phyloP scores from a whole-genome alignment of 2,113 vertebrate genomes.

The Oceanites oceanicus region DNA sequence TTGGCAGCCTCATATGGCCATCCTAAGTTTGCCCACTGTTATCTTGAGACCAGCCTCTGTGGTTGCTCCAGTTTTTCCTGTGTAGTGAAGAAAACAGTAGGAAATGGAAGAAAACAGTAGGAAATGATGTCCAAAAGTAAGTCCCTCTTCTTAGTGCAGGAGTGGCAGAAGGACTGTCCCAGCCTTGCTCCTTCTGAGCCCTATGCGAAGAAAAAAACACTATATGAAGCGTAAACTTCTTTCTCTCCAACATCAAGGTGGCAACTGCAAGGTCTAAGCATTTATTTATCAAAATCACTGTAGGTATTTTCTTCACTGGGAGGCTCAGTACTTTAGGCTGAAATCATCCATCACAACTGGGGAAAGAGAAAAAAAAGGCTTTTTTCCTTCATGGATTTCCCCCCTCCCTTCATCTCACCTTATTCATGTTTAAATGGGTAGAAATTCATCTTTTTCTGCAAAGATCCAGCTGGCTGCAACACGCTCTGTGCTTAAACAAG shows the following conservation, averaged over 20 bases:
- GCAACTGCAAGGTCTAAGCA: conserved; percentile 35
- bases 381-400: conserved; percentile 54
- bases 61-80: neutral
- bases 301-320: conserved; percentile 32
- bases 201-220: neutral
- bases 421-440: conserved; percentile 49
- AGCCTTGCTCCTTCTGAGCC: neutral
- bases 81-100: neutral
- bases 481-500: neutral
- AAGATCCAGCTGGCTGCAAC: conserved; percentile 19
- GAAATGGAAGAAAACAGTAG: neutral
- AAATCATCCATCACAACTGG: conserved; percentile 47
- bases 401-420: neutral
- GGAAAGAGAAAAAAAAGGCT: neutral
- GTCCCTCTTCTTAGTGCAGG: neutral
- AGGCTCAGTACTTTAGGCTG: conserved; percentile 18
- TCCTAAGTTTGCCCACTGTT: neutral
- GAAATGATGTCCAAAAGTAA: neutral
- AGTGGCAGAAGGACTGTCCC: neutral
- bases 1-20: neutral
- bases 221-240: neutral
- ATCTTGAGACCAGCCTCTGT: neutral
- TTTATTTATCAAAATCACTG: conserved; percentile 58
- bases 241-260: neutral
- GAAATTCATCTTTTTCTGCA: conserved; percentile 67